A percentile compares a stretch with the other conserved stretches of the same genome.
Evolutionary conservation across 2,888 invertebrate species (phyloP).

Genomic region (Alsophila aescularia): DNA sequence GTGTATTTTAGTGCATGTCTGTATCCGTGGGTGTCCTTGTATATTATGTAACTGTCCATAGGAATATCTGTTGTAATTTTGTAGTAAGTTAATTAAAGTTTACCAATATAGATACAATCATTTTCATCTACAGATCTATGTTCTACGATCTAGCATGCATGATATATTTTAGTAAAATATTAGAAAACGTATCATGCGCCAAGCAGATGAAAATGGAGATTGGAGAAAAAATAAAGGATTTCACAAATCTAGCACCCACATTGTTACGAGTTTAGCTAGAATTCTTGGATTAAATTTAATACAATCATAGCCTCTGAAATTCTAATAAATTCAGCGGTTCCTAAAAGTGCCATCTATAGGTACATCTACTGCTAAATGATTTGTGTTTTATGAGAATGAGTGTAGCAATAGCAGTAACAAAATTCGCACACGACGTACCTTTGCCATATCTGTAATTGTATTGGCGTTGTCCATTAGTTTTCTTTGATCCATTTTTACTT

Average conservation of each 20-base stretch:
- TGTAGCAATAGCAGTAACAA: conserved; percentile 65
- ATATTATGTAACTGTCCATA: neutral
- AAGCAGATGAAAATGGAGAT: conserved; percentile 51
- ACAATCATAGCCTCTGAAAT: neutral
- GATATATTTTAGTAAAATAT: conserved; percentile 9
- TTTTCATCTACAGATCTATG: conserved; percentile 16
- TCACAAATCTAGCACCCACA: neutral
- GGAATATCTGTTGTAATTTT: neutral
- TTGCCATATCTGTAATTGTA: conserved; percentile 99
- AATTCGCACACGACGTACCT: conserved; percentile 87
- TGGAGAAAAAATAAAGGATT: neutral
- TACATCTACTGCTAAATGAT: conserved; percentile 59
- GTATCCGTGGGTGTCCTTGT: conserved; percentile 28
- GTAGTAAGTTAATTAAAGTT: neutral
- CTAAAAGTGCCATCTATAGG: conserved; percentile 10
- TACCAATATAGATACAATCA: neutral
- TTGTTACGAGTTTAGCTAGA: neutral
- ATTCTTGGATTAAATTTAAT: neutral
- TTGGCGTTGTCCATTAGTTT: conserved; percentile 99
- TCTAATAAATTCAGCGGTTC: conserved; percentile 36
- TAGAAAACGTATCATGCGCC: conserved; percentile 43
- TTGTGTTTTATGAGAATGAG: conserved; percentile 61
- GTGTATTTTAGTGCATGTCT: conserved; percentile 38
- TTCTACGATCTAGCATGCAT: conserved; percentile 30
- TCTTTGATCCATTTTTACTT: conserved; percentile 99